Evolutionary conservation across 2,113 vertebrate species (phyloP).

Genomic region (Mus pahari): DNA sequence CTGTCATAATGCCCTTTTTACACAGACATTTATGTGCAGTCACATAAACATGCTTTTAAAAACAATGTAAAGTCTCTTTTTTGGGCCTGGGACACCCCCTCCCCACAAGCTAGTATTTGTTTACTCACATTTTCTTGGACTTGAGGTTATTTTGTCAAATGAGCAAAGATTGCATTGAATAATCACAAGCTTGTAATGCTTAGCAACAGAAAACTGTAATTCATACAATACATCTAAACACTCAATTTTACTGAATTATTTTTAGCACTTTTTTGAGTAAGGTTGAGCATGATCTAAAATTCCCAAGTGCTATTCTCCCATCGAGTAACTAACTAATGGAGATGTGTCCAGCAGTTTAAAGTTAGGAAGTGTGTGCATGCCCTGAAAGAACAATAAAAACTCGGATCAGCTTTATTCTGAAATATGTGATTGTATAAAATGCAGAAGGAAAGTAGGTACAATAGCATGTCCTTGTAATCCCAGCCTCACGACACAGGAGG

Average conservation of each 20-base stretch:
- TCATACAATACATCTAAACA: constrained; percentile 13
- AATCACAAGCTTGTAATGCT: constrained; percentile 22
- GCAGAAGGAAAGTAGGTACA: not conserved
- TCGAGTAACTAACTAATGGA: not conserved
- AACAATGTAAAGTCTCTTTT: constrained; percentile 85
- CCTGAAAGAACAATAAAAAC: constrained; percentile 2
- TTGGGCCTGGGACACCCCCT: constrained; percentile 77
- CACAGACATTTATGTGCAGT: constrained; percentile 90
- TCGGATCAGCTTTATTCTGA: constrained; percentile 2
- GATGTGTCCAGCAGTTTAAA: not conserved
- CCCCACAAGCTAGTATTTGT: not conserved
- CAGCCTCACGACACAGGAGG: not conserved
- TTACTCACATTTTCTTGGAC: constrained; percentile 46
- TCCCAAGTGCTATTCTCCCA: not conserved
- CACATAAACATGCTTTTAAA: constrained; percentile 92
- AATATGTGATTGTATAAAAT: not conserved
- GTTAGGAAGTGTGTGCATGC: constrained; percentile 11
- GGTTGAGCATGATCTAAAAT: constrained; percentile 34
- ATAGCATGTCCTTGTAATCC: not conserved
- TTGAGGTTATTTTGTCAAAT: constrained; percentile 67
- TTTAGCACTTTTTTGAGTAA: constrained; percentile 3
- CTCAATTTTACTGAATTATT: constrained; percentile 39
- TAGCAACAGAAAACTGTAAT: constrained; percentile 35
- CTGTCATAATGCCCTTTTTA: constrained; percentile 91
- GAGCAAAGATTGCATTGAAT: constrained; percentile 22